Conservation (phyloP, 2,797 vertebrate species). For the Anguilla anguilla region DNA sequence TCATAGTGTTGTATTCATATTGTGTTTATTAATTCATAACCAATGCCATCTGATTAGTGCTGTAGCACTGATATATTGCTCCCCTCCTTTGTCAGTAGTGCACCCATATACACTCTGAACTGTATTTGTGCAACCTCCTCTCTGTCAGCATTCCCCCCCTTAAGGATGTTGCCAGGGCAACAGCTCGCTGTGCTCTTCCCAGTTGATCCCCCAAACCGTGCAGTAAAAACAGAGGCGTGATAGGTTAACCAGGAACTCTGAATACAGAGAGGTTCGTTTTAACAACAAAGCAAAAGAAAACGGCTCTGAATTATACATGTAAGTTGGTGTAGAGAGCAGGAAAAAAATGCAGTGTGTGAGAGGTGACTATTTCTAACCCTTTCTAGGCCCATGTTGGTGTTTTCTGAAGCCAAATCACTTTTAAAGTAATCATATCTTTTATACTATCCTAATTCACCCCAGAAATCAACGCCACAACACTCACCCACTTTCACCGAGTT, state of each 20-base stretch:
- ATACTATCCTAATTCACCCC: not conserved
- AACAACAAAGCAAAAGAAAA: not conserved
- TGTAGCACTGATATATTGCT: not conserved
- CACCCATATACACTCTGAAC: not conserved
- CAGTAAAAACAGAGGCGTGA: not conserved
- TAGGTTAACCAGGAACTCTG: not conserved
- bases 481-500: not conserved
- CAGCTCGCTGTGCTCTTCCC: not conserved
- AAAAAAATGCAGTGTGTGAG: not conserved
- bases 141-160: not conserved
- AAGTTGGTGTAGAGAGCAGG: not conserved
- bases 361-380: not conserved
- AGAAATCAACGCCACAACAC: not conserved
- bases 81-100: not conserved
- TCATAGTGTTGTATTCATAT: not conserved
- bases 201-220: not conserved
- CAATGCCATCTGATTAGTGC: not conserved
- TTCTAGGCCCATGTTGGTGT: not conserved
- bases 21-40: not conserved
- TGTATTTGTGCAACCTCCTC: not conserved
- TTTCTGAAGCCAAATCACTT: not conserved
- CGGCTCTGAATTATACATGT: not conserved
- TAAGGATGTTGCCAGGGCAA: not conserved
- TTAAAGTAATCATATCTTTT: not conserved
- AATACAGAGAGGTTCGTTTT: not conserved